Evolutionary conservation across 2,888 invertebrate species (phyloP).

Genomic region (Plemyria rubiginata): DNA sequence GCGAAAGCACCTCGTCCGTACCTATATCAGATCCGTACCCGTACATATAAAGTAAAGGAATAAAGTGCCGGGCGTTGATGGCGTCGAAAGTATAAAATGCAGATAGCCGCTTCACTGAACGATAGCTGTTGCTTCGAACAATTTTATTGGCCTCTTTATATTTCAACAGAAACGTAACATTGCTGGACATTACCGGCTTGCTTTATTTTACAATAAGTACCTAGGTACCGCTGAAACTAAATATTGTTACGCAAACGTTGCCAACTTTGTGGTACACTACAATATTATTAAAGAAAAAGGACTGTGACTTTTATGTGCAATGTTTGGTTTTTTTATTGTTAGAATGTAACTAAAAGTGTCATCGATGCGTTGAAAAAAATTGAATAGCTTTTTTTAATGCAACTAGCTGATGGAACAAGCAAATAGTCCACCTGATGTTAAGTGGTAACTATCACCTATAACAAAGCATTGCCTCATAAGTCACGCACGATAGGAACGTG

Average conservation of each 20-base stretch:
- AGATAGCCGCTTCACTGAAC: slow-evolving; percentile 71
- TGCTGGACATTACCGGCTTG: slow-evolving; percentile 41
- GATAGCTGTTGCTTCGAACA: slow-evolving; percentile 66
- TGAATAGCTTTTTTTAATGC: no score
- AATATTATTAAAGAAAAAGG: background rate
- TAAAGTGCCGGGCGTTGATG: slow-evolving; percentile 61
- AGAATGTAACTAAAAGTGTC: no score
- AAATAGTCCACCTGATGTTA: no score
- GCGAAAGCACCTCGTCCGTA: slow-evolving; percentile 51
- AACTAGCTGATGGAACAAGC: no score
- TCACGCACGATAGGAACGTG: no score
- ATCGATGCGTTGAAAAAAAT: no score
- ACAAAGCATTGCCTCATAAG: no score
- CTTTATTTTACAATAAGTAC: slow-evolving; percentile 37
- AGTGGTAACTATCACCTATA: no score
- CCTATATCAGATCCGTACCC: slow-evolving; percentile 43
- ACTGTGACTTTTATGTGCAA: background rate
- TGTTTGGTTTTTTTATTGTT: no score
- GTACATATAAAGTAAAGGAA: slow-evolving; percentile 67
- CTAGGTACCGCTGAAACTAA: slow-evolving; percentile 28
- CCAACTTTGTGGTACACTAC: slow-evolving; percentile 1
- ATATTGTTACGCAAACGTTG: slow-evolving; percentile 36
- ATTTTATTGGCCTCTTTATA: slow-evolving; percentile 66
- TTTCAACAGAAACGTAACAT: slow-evolving; percentile 37
- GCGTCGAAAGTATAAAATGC: slow-evolving; percentile 74